These are phyloP conservation scores for Cynaeus angustus DNA, from an alignment of 2,888 invertebrate genomes.

Conservation along the genomic window DNA sequence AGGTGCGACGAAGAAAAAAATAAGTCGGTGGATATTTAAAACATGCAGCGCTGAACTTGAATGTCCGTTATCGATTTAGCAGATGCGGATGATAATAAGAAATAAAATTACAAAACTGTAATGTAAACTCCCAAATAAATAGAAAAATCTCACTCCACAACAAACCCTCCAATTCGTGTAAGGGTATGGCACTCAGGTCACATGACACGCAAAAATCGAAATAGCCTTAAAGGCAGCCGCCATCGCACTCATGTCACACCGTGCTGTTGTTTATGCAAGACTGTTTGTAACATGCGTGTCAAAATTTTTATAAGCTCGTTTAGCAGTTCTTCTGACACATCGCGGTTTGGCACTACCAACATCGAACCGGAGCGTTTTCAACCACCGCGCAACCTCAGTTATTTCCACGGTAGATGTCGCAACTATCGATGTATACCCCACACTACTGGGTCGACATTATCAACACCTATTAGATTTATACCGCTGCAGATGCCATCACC, in stretches of 20 bases:
- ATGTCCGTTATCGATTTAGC: neutral
- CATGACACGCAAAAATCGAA: conserved; percentile 32
- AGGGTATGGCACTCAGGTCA: conserved; percentile 34
- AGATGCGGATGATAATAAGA: neutral
- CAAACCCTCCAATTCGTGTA: conserved; percentile 16
- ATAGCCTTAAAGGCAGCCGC: neutral
- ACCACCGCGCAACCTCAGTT: conserved; percentile 62
- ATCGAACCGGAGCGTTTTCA: conserved; percentile 54
- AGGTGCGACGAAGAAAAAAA: conserved; percentile 8
- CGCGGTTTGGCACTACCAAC: conserved; percentile 53
- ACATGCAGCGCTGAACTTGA: neutral
- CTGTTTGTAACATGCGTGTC: conserved; percentile 27
- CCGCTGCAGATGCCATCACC: conserved; percentile 38
- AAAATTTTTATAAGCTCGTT: conserved; percentile 35
- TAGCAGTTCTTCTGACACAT: conserved; percentile 50
- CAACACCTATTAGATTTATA: conserved; percentile 45
- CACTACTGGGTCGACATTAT: conserved; percentile 48
- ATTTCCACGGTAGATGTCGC: conserved; percentile 61
- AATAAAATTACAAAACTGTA: too few relatives aligned
- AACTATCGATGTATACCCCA: conserved; percentile 48
- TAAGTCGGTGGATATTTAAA: neutral
- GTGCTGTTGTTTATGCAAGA: conserved; percentile 19
- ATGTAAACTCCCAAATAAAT: neutral
- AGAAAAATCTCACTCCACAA: conserved; percentile 35
- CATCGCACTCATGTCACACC: conserved; percentile 28